Base-by-base conservation (phyloP, 64 coral and sea anemone genomes). In the Dendrophyllia cribrosa region DNA sequence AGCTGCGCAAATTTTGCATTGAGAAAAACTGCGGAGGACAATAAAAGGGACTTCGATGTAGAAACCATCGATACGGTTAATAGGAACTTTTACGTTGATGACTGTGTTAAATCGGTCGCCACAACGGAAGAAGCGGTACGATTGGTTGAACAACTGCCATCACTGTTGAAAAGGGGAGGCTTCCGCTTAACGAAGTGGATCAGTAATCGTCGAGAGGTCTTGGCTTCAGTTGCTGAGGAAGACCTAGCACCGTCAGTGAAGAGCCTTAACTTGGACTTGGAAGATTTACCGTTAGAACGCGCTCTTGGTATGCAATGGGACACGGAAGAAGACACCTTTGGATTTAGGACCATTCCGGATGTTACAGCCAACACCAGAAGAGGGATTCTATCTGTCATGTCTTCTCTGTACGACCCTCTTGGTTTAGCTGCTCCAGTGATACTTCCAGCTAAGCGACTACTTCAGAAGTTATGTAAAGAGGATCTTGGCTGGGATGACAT, bases 221-320 rank as follows among this genome's bases (percentile, higher is more conserved):
- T 94, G 7, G 47, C 68, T 6, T 59, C 49, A 20, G 58, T 94
- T 61, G 85, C 92, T 44, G 52, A 26, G 16, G 43, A 68, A 2
- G 58, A 88, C 4, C 22, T 77, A 89, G 92, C 76, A 25, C 70
- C 70, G 6, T 69, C 58, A 17, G 59, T 94, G n/a, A 72, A 62
- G 13, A 47, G 89, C 73, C 24, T 94, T 44, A 47, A 94, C 73
- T 43, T 94, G 47, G 64, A 88, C n/a, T 22, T 10, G 13, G 76
- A 72, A 59, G 59, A 66, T 6, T 64, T 94, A 22, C 92, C 62
- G 3, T 20, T 94, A 5, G 86, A 94, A 58, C 78, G 75, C 78
- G 59, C 92, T 22, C 62, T 94, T 13, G 92, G 86, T 62, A 65
- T 89, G 34, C 77, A 73, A 20, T 94, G 77, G 92, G 26, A 59